Evolutionary conservation across 2,797 vertebrate genomes (phyloP), one percentile per base, ranked within the genome.

Genomic region (Pristis pectinata): DNA sequence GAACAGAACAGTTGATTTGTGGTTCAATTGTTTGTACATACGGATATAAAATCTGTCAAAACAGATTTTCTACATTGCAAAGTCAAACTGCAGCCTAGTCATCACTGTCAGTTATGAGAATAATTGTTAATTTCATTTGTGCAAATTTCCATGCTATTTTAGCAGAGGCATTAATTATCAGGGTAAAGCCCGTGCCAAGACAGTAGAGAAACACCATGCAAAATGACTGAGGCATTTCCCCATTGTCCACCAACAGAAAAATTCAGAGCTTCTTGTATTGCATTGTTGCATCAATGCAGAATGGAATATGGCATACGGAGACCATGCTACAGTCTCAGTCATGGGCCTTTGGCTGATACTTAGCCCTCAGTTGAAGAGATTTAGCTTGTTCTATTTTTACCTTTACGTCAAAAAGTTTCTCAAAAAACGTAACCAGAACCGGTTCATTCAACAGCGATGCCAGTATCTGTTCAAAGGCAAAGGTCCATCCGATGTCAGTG

Each of bases 391-490:
- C 97, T 95, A 99, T 95, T 96, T 97, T 98, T 94, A 96, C 76
- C 95, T 98, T 97, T 95, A 98, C 94, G 95, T 98, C 97, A 19
- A 97, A 95, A 1, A 98, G 97, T 96, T 97, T 98, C 94, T 99
- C 99, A 95, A 99, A 99, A 97, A 99, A 99, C 72, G 96, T 96
- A 95, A 99, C 99, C 56, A 99, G 96, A 61, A 96, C 96, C 0
- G 99, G 99, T 95, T 99, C 99, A 89, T 99, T 99, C 95, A 99
- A 97, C 94, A 99, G 97, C 2, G 99, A 99, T 0, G 99, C 99
- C 95, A 99, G 97, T 94, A 99, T 98, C 98, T 99, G 99, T 96
- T 99, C 99, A n/a, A 99, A 99, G 0, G 99, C 98, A 95, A 99
- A 99, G 1, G 98, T 99, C 99, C 99, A 99, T 64, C 99, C 98